Percentiles rank a stretch among this genome's conserved stretches.
These are phyloP conservation scores for Amaurobius ferox DNA, from an alignment of 2,888 invertebrate species.

Conservation along the genomic window DNA sequence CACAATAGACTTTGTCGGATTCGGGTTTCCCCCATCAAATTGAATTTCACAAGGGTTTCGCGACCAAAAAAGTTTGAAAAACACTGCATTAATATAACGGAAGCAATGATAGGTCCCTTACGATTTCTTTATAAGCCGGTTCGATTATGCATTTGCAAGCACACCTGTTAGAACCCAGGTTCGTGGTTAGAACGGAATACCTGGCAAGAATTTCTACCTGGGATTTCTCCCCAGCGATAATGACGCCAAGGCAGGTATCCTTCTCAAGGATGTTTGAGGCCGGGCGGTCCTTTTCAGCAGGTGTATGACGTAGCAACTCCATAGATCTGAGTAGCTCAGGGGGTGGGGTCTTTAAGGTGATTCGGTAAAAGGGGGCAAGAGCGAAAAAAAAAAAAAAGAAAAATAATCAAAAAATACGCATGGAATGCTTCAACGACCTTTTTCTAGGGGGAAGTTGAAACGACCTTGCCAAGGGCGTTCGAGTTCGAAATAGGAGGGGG, in stretches of 20 bases:
- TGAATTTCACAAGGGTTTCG: no score
- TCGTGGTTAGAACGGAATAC: no score
- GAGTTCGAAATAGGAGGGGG: not conserved
- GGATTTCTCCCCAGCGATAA: not conserved
- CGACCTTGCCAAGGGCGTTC: conserved; percentile 67
- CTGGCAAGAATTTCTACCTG: no score
- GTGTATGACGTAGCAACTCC: conserved; percentile 37
- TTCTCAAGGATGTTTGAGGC: conserved; percentile 20
- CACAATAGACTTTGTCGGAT: no score
- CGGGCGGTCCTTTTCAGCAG: conserved; percentile 22
- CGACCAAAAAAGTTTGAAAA: no score
- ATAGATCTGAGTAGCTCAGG: conserved; percentile 14
- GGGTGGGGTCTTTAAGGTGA: conserved; percentile 35
- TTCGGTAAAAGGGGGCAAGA: conserved; percentile 30
- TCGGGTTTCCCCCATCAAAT: no score
- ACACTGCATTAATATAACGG: no score
- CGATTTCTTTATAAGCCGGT: no score
- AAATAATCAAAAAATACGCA: not conserved
- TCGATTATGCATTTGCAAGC: no score
- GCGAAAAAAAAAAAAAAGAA: not conserved
- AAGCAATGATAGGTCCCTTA: no score
- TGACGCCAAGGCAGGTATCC: not conserved
- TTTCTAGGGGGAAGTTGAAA: conserved; percentile 20
- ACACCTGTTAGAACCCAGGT: no score
- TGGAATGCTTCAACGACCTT: conserved; percentile 61